Evolutionary conservation across 92 coral and sea anemone species (phyloP), one percentile per base, ranked within the genome.

Genomic region (Paragorgia papillata): DNA sequence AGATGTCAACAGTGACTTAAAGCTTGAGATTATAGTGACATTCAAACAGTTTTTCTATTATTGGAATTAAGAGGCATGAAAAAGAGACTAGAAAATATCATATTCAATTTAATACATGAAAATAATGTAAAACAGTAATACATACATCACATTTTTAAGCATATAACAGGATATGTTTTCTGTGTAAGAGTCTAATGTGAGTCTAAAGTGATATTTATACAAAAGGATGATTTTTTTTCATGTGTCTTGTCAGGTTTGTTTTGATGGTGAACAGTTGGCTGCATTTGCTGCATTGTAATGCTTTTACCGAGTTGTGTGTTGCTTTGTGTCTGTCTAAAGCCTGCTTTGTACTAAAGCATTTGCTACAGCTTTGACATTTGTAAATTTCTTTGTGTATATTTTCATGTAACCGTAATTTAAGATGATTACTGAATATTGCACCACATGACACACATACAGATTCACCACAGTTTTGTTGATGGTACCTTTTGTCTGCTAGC

Each of bases 251-350:
- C 29, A 66, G 55, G 27, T 66, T 66, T 40, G 56, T 1, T 26
- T 66, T 66, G 53, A 66, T 66, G 6, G 56, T 66, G 19, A 66
- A 66, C 28, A 40, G 56, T 66, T 40, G 73, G 29, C 25, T 21
- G 46, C 73, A 66, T 66, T 40, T 66, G 57, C 28, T 66, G 31
- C 73, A 66, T 39, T 66, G 73, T 22, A 17, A 37, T 66, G 56
- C 13, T 22, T 66, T 66, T 7, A 7, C 73, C 40, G 73, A 21
- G 20, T 22, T 66, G 31, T 66, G 73, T 7, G 37, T 43, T 21
- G 73, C 73, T 66, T 66, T 13, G 37, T 66, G 73, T n/a, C 73
- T 66, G 30, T 40, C 73, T 9, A 66, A 43, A 40, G 73, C 73
- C 31, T 66, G 73, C 31, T 66, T 66, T 40, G 73, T 66, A 66